Evolutionary conservation across 2,113 vertebrate species (phyloP).

Genomic region (Calypte anna): DNA sequence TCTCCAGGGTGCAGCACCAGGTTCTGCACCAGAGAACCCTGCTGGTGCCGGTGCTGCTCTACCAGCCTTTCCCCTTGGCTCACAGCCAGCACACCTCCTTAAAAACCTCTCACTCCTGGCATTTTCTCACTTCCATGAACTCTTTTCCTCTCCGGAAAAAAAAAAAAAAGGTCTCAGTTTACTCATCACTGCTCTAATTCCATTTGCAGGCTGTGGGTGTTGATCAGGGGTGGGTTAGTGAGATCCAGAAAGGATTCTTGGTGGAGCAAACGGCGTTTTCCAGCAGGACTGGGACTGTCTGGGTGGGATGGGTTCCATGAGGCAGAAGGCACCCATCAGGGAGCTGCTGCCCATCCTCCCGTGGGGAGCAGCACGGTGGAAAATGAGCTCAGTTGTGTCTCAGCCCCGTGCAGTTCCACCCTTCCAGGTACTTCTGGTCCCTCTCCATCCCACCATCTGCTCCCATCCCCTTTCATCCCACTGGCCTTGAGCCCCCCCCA

Average conservation of each 20-base stretch:
- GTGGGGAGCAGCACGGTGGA: background rate
- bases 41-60: accelerated
- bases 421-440: background rate
- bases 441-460: background rate
- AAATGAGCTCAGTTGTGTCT: background rate
- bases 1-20: background rate
- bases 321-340: background rate
- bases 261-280: accelerated
- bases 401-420: background rate
- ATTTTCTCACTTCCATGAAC: background rate
- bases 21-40: background rate
- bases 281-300: background rate
- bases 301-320: background rate
- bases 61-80: background rate
- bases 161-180: background rate
- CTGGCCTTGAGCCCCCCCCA: background rate
- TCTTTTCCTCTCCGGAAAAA: background rate
- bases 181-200: background rate
- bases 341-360: background rate
- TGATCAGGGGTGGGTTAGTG: background rate
- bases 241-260: background rate
- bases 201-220: background rate
- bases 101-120: background rate
- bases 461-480: background rate
- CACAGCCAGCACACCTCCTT: background rate